Base-by-base conservation (phyloP, 1,140 invertebrate species). In the Zaprionus ghesquierei region DNA sequence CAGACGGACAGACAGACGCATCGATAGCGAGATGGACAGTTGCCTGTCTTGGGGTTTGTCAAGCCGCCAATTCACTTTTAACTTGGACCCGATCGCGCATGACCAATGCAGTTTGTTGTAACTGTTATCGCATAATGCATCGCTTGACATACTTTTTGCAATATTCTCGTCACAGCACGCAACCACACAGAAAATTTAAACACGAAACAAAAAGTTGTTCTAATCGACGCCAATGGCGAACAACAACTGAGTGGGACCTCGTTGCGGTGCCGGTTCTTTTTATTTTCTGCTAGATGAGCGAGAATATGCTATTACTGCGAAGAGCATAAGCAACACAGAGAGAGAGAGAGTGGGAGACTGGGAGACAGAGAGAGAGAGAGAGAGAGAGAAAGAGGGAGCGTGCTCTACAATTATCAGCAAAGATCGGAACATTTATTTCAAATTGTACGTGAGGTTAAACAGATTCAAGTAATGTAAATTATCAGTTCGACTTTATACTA, bases 71-170 rank as follows among this genome's bases (percentile, higher is more conserved):
- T 75, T 75, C 66, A 75, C 66, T 64, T 70, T 72, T 23, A 69
- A 31, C 51, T 61, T 12, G 18, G 23, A n/a, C n/a, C 15, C 22
- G 29, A 1, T 22, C 23, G 31, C 10, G 31, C 31, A 33, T 33
- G 13, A 33, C 31, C n/a, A 46, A 29, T 46, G 41, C 41, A 46
- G 6, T 20, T 62, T n/a, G n/a, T 20, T 31, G 20, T 8, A 5
- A 38, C 15, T 58, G 65, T 23, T 56, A 69, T 56, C 33, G 38
- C 53, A 59, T 38, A 41, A 13, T 31, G 15, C 58, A 74, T 63
- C 66, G 56, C 20, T 46, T 74, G 66, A 74, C 71, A 58, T 74
- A 74, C 71, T 74, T 74, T 62, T 74, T 22, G 44, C 33, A 58
- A 20, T 51, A 69, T 69, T 51, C 54, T 15, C 62, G 62, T 46